Evolutionary conservation across 2,888 invertebrate genomes (phyloP).

Genomic region (Cacoxenus indagator): DNA sequence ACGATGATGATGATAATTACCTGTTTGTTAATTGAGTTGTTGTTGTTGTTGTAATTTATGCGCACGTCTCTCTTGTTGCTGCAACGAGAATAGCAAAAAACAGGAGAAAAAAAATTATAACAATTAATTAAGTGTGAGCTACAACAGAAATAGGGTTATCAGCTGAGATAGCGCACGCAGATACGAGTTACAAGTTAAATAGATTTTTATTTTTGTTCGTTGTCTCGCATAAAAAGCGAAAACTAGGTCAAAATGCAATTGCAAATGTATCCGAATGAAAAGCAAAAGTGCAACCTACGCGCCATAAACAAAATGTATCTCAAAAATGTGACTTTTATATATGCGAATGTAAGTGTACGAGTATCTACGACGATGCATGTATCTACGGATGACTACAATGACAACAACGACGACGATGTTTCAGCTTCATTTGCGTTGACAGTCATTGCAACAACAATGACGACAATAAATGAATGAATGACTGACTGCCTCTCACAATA

Average conservation of each 20-base stretch:
- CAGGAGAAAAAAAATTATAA: background rate
- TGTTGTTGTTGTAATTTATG: background rate
- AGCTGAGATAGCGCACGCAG: background rate
- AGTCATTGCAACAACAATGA: background rate
- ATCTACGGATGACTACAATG: background rate
- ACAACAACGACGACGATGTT: background rate
- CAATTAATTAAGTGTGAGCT: background rate
- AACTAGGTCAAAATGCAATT: slow-evolving; percentile 59
- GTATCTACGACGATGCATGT: background rate
- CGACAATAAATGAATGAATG: background rate
- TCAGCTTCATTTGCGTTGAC: slow-evolving; percentile 17
- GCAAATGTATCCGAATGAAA: background rate
- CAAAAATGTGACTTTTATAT: background rate
- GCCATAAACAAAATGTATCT: background rate
- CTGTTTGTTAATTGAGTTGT: background rate
- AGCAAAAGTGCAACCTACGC: background rate
- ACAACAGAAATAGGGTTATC: background rate
- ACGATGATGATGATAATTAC: too few relatives aligned
- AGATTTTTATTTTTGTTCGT: background rate
- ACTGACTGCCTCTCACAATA: background rate
- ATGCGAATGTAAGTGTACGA: background rate
- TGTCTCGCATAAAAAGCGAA: slow-evolving; percentile 44
- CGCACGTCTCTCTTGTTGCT: too few relatives aligned
- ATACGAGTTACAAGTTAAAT: background rate
- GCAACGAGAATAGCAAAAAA: background rate